Evolutionary conservation across 2,113 vertebrate species (phyloP), one percentile per base, ranked within the genome.

Genomic region (Lampris megalopsis): DNA sequence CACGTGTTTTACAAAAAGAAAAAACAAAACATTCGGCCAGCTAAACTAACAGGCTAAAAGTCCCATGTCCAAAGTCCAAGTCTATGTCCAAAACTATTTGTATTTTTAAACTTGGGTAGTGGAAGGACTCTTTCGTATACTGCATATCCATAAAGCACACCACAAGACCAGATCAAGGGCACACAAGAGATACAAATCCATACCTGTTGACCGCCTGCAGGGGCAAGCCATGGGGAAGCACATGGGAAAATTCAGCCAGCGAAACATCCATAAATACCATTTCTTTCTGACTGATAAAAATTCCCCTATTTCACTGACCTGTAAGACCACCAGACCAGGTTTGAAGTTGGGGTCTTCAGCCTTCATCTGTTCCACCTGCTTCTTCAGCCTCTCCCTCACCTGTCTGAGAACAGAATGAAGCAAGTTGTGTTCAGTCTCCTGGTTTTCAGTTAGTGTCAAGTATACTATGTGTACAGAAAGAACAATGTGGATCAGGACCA

Each of bases 241-340:
- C 50, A 62, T 36, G 0, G 41, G 9, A 62, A 72, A 69, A 45
- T 41, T 41, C 24, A 50, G 4, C 40, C 2, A 6, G 2, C 1
- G 58, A 71, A 42, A 10, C 5, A 54, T 2, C 4, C 5, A 43
- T 43, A 13, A 41, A 47, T 35, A 43, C 57, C n/a, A 36, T 64
- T 52, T 47, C 37, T 60, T n/a, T 9, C 36, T 11, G 13, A 52
- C 1, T 13, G 0, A 2, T n/a, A 3, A 52, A 7, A 40, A 68
- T 52, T 13, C 4, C 9, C 41, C 53, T 8, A 1, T 38, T 9
- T 24, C 24, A 77, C 79, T 71, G 86, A 98, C 98, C 96, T 99
- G 98, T 73, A 99, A 86, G 90, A 99, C 96, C 53, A 98, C 97
- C 0, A 99, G 94, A 58, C 98, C 96, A 5, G 97, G 98, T 73